A percentile compares a stretch with the other conserved stretches of the same genome.
These are phyloP conservation scores for Philonicus albiceps DNA, from an alignment of 2,888 invertebrate genomes.

Conservation along the genomic window DNA sequence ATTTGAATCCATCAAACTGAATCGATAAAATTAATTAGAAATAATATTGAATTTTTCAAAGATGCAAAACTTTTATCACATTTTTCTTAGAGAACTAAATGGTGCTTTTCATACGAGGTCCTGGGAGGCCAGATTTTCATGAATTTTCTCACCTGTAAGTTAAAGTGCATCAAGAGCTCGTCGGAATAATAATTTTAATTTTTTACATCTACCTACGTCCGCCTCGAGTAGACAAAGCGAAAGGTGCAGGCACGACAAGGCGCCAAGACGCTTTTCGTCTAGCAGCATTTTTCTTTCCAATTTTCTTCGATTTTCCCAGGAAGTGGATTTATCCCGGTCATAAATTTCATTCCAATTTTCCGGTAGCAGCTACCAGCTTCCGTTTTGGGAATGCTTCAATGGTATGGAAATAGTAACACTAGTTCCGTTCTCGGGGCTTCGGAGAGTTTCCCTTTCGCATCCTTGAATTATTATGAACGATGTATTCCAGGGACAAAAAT, in stretches of 20 bases:
- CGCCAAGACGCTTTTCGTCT: conserved; percentile 20
- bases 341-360: conserved; percentile 44
- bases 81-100: background rate
- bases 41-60: background rate
- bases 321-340: conserved; percentile 36
- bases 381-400: conserved; percentile 32
- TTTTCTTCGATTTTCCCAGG: conserved; percentile 39
- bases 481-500: conserved; percentile 2
- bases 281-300: conserved; percentile 12
- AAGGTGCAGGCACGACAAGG: conserved; percentile 6
- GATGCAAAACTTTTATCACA: background rate
- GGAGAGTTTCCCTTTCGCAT: conserved; percentile 22
- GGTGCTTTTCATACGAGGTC: background rate
- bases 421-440: conserved; percentile 26
- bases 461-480: conserved; percentile 41
- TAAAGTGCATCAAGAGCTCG: background rate
- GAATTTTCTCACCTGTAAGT: background rate
- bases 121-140: background rate
- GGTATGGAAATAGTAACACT: conserved; percentile 35
- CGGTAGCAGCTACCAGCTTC: conserved; percentile 41
- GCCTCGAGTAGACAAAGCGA: background rate
- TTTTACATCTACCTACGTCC: background rate
- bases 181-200: conserved; percentile 33
- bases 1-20: background rate
- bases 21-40: background rate